Percentiles rank a stretch among this genome's conserved stretches.
Evolutionary conservation across 2,797 vertebrate species (phyloP).

Genomic region (Acipenser ruthenus): DNA sequence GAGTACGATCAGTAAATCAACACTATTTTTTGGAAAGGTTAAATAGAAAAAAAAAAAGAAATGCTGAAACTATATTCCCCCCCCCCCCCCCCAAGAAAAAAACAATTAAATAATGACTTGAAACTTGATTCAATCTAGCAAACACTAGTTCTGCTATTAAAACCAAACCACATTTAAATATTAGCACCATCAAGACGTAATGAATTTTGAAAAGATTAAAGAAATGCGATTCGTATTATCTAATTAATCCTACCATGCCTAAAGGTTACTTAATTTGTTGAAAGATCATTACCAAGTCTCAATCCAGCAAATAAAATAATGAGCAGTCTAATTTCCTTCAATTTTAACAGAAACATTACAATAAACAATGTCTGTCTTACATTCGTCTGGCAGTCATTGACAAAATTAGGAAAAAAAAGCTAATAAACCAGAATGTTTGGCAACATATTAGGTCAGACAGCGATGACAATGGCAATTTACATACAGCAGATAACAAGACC

Average conservation of each 20-base stretch:
- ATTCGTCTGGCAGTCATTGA: slow-evolving; percentile 41
- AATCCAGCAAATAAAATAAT: slow-evolving; percentile 65
- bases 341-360: slow-evolving; percentile 44
- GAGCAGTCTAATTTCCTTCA: slow-evolving; percentile 64
- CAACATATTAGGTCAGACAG: slow-evolving; percentile 51
- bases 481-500: slow-evolving; percentile 23
- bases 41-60: slow-evolving; percentile 24
- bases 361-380: slow-evolving; percentile 53
- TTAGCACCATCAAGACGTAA: slow-evolving; percentile 47
- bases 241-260: slow-evolving; percentile 63
- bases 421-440: slow-evolving; percentile 45
- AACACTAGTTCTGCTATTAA: slow-evolving; percentile 45
- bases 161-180: slow-evolving; percentile 54
- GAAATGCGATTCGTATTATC: slow-evolving; percentile 64
- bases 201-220: slow-evolving; percentile 47
- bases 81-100: background rate
- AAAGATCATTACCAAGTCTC: slow-evolving; percentile 64
- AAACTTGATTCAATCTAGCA: slow-evolving; percentile 29
- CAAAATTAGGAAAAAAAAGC: slow-evolving; percentile 48
- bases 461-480: slow-evolving; percentile 44
- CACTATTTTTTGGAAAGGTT: slow-evolving; percentile 15
- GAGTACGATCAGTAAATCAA: slow-evolving; percentile 12
- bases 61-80: background rate
- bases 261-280: slow-evolving; percentile 67
- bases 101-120: background rate